Conservation (phyloP, 2,113 vertebrate genomes). For the Montifringilla adamsi region DNA sequence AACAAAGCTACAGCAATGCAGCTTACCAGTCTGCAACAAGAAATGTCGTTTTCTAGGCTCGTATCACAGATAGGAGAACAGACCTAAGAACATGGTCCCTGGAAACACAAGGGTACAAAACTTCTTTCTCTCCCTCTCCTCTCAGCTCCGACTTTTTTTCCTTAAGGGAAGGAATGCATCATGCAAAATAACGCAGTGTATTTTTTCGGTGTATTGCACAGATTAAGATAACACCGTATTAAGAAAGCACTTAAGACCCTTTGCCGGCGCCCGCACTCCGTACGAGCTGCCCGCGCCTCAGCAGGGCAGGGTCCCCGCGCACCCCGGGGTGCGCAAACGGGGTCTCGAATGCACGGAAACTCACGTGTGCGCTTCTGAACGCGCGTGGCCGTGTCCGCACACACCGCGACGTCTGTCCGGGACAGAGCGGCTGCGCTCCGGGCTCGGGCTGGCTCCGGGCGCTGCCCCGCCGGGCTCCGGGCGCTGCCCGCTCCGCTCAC, state of each 20-base stretch:
- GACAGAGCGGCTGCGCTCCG: not conserved
- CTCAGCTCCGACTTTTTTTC: accelerated
- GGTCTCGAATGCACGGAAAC: accelerated
- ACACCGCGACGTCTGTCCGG: accelerated
- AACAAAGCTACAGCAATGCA: not conserved
- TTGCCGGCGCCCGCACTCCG: not conserved
- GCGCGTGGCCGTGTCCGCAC: accelerated
- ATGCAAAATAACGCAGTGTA: accelerated
- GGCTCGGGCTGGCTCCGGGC: not conserved
- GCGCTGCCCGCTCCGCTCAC: not conserved
- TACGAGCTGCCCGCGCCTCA: not conserved
- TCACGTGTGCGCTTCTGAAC: accelerated
- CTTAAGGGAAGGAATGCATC: not conserved
- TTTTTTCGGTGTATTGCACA: not conserved
- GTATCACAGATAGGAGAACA: not conserved
- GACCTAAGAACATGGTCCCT: not conserved
- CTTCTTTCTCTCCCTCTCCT: not conserved
- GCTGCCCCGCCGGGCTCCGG: not conserved
- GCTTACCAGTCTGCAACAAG: not conserved
- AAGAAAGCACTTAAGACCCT: accelerated
- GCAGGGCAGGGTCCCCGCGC: accelerated
- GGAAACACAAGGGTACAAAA: not conserved
- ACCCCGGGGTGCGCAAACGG: accelerated
- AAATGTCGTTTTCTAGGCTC: not conserved
- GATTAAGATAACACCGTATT: not conserved